Evolutionary conservation across 53 echinoderm and acorn worm genomes (phyloP).

Genomic region (Pentamera pediparva): DNA sequence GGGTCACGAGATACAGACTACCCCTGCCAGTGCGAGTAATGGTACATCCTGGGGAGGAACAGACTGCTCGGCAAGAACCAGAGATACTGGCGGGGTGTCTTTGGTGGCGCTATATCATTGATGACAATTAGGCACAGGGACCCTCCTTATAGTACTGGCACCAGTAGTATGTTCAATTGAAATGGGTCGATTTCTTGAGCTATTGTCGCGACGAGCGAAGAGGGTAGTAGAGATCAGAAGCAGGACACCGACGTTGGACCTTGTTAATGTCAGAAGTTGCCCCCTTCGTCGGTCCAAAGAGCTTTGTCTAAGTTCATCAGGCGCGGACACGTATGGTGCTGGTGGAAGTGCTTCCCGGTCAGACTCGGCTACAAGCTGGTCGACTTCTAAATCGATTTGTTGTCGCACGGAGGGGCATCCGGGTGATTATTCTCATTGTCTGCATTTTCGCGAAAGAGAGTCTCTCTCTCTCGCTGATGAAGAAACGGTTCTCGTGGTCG

Average conservation of each 20-base stretch:
- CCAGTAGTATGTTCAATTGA: background rate
- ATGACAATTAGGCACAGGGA: background rate
- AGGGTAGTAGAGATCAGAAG: background rate
- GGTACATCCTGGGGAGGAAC: background rate
- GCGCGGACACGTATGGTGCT: too few relatives aligned
- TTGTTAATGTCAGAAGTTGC: too few relatives aligned
- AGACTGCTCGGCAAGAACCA: background rate
- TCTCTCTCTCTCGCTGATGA: too few relatives aligned
- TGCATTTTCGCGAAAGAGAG: too few relatives aligned
- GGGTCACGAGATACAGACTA: background rate
- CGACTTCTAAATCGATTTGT: too few relatives aligned
- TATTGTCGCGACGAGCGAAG: background rate
- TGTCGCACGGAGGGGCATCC: too few relatives aligned
- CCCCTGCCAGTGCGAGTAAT: background rate
- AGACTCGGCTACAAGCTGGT: too few relatives aligned
- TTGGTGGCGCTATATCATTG: background rate
- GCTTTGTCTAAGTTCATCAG: too few relatives aligned
- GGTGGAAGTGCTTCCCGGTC: too few relatives aligned
- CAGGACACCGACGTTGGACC: background rate
- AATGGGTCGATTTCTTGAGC: background rate
- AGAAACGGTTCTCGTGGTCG: too few relatives aligned
- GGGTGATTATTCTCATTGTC: too few relatives aligned
- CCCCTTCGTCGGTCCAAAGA: too few relatives aligned
- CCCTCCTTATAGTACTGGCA: background rate
- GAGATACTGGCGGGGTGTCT: background rate